phyloP scores from a whole-genome alignment of 1,140 invertebrate genomes.

The Limonius californicus region DNA sequence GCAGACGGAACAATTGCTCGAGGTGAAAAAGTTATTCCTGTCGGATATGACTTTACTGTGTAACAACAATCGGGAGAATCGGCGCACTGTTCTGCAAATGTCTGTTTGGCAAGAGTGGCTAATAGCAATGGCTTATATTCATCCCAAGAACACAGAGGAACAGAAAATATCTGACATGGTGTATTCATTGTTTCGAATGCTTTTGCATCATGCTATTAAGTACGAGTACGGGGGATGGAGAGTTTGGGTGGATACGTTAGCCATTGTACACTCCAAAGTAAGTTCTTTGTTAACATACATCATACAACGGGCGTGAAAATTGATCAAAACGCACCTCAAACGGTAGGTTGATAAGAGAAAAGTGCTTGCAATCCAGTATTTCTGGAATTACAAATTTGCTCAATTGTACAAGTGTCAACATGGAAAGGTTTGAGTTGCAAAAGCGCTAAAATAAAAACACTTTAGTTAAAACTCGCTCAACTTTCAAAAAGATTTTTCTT shows the following conservation, averaged over 20 bases:
- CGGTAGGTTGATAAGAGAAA: too few species aligned
- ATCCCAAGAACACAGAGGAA: slow-evolving; percentile 91
- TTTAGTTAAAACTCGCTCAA: too few species aligned
- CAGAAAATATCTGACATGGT: slow-evolving; percentile 98
- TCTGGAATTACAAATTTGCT: too few species aligned
- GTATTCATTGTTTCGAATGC: slow-evolving; percentile 93
- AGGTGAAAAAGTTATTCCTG: slow-evolving; percentile 95
- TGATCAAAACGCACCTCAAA: too few species aligned
- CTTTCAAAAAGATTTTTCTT: too few species aligned
- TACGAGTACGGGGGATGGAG: slow-evolving; percentile 99
- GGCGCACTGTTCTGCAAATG: slow-evolving; percentile 97
- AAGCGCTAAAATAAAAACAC: too few species aligned
- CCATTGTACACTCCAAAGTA: slow-evolving; percentile 99
- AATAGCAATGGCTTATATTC: slow-evolving; percentile 97
- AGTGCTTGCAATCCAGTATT: too few species aligned
- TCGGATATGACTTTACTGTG: slow-evolving; percentile 96
- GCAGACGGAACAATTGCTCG: slow-evolving; percentile 82
- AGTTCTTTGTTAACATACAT: too few species aligned
- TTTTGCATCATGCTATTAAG: slow-evolving; percentile 98
- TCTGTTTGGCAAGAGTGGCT: slow-evolving; percentile 99
- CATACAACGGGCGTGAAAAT: too few species aligned
- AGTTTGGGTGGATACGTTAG: slow-evolving; percentile 99
- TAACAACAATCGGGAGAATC: slow-evolving; percentile 95
- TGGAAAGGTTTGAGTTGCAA: too few species aligned
- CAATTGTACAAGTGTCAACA: too few species aligned